Percentiles rank a stretch among this genome's conserved stretches.
These are phyloP conservation scores for Alcis repandata DNA, from an alignment of 2,888 invertebrate genomes.

Conservation along the genomic window DNA sequence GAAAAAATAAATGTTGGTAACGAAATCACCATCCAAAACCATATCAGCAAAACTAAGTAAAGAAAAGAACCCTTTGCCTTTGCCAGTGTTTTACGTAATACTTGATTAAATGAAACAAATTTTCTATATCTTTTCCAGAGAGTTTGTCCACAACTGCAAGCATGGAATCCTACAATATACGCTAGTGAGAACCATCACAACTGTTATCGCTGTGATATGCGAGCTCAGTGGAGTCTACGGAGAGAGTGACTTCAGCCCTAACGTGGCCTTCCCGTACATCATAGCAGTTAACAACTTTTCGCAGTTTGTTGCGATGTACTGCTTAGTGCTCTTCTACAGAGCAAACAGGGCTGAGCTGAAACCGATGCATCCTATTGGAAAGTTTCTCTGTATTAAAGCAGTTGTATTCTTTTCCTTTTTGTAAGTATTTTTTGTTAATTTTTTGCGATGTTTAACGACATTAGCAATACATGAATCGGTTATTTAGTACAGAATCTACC, in stretches of 20 bases:
- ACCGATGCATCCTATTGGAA: constrained; percentile 97
- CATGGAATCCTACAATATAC: constrained; percentile 99
- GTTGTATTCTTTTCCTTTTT: constrained; percentile 99
- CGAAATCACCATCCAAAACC: too few relatives aligned
- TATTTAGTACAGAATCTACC: too few relatives aligned
- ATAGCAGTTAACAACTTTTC: constrained; percentile 96
- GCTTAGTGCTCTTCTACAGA: constrained; percentile 96
- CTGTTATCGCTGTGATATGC: constrained; percentile 95
- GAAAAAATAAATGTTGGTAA: too few relatives aligned
- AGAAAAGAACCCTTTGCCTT: too few relatives aligned
- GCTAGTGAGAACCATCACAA: constrained; percentile 95
- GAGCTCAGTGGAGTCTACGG: constrained; percentile 94
- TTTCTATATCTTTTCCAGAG: too few relatives aligned
- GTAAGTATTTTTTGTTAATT: constrained; percentile 88
- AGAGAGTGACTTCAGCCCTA: constrained; percentile 95
- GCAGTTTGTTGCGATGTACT: constrained; percentile 98
- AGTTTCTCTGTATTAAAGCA: constrained; percentile 98
- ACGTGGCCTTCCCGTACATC: constrained; percentile 96
- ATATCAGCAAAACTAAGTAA: too few relatives aligned
- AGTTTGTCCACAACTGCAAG: constrained; percentile 97
- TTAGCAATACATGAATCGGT: too few relatives aligned
- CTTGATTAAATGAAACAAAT: too few relatives aligned
- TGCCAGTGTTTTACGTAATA: too few relatives aligned
- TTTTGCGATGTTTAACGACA: too few relatives aligned
- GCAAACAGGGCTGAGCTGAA: constrained; percentile 94